These are phyloP conservation scores for Erynnis tages DNA, from an alignment of 2,888 invertebrate genomes.

Conservation along the genomic window DNA sequence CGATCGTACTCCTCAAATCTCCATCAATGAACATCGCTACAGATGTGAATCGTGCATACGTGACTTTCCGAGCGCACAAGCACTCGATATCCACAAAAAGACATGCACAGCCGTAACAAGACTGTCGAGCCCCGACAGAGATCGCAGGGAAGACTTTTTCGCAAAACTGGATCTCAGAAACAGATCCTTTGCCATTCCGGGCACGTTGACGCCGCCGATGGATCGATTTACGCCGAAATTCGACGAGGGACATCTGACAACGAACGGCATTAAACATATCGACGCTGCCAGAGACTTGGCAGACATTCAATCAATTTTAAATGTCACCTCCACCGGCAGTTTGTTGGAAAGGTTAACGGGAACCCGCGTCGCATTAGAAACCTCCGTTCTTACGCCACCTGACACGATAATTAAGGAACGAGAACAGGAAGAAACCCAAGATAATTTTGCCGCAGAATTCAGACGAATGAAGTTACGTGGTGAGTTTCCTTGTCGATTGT, in stretches of 20 bases:
- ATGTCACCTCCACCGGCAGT: constrained; percentile 87
- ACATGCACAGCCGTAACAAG: constrained; percentile 62
- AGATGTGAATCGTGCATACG: constrained; percentile 86
- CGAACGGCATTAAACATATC: constrained; percentile 69
- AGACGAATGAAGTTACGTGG: constrained; percentile 94
- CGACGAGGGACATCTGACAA: constrained; percentile 59
- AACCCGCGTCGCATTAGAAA: constrained; percentile 66
- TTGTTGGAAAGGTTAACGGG: constrained; percentile 84
- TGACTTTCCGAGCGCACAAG: constrained; percentile 86
- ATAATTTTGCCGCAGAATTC: constrained; percentile 91
- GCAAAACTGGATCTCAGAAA: constrained; percentile 89
- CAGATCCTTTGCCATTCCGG: constrained; percentile 81
- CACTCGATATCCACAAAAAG: constrained; percentile 85
- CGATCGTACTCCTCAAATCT: constrained; percentile 84
- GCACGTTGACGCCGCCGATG: constrained; percentile 70
- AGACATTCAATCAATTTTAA: constrained; percentile 92
- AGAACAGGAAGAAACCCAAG: constrained; percentile 87
- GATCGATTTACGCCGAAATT: constrained; percentile 68
- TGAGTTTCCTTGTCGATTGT: constrained; percentile 95
- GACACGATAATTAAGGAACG: constrained; percentile 66
- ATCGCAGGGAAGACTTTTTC: constrained; percentile 89
- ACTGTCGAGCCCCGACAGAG: constrained; percentile 78
- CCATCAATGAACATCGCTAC: constrained; percentile 82
- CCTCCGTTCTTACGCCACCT: constrained; percentile 67
- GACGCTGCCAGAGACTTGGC: constrained; percentile 89